Evolutionary conservation across 64 coral and sea anemone genomes (phyloP).

Genomic region (Dendronephthya gigantea): DNA sequence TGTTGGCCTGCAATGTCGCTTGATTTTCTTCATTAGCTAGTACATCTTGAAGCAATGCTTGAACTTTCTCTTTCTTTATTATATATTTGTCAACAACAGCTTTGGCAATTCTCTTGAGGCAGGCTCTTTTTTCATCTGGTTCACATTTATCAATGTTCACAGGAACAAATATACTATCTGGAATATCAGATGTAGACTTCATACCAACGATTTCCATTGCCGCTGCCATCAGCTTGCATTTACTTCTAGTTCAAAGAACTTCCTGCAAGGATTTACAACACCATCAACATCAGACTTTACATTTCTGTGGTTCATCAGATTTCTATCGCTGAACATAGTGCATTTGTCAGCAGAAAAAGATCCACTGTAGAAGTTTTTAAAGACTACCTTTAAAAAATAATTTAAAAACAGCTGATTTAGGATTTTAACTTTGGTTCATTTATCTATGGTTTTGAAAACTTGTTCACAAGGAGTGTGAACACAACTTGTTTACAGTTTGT

Average conservation of each 20-base stretch:
- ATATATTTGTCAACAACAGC: not conserved
- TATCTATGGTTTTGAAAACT: not conserved
- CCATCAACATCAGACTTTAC: not conserved
- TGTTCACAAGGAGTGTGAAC: not conserved
- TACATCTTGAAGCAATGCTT: not conserved
- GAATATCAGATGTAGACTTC: not conserved
- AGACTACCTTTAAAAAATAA: not conserved
- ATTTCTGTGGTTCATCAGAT: not conserved
- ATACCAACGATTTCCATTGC: not conserved
- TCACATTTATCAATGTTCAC: not conserved
- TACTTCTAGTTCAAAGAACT: not conserved
- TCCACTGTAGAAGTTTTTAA: not conserved
- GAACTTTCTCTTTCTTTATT: not conserved
- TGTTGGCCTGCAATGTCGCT: not conserved
- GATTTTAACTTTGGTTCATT: not conserved
- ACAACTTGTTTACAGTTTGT: too few species aligned
- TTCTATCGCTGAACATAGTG: not conserved
- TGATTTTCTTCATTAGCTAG: not conserved
- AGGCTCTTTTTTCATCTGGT: not conserved
- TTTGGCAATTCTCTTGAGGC: not conserved
- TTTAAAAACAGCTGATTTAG: not conserved
- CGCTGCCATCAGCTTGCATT: not conserved
- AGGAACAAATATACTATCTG: not conserved
- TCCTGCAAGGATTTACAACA: not conserved
- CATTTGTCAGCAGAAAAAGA: not conserved